Percentiles rank a stretch among this genome's conserved stretches.
These are phyloP conservation scores for Camponotus vicinus DNA, from an alignment of 1,140 invertebrate species.

Conservation along the genomic window DNA sequence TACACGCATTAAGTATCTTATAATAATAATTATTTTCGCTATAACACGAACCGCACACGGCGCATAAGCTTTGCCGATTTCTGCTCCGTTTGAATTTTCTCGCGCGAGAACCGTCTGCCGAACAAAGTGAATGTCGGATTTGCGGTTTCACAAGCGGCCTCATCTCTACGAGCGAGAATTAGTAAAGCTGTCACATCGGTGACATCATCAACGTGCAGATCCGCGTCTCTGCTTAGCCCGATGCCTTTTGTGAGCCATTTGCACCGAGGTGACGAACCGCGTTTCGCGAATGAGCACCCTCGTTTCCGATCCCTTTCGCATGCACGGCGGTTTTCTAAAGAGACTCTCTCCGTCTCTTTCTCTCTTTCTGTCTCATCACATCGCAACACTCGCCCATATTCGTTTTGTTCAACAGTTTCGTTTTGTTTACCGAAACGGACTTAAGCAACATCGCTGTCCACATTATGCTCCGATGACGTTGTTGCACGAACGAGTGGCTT, in stretches of 20 bases:
- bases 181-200: not conserved
- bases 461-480: conserved; percentile 58
- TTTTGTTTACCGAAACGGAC: conserved; percentile 63
- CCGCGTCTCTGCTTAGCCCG: conserved; percentile 29
- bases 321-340: conserved; percentile 19
- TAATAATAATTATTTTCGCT: conserved; percentile 9
- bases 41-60: not conserved
- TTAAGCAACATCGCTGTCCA: conserved; percentile 54
- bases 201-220: not conserved
- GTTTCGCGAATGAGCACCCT: conserved; percentile 50
- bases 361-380: conserved; percentile 15
- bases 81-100: conserved; percentile 30
- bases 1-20: not conserved
- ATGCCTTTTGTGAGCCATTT: conserved; percentile 42
- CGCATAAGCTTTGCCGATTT: conserved; percentile 8
- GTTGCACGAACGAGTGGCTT: conserved; percentile 52
- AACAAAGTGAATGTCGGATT: conserved; percentile 38
- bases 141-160: conserved; percentile 37
- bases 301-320: conserved; percentile 16
- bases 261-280: conserved; percentile 45
- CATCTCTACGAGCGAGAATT: not conserved
- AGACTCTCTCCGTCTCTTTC: not conserved
- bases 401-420: conserved; percentile 45
- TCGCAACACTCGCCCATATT: not conserved
- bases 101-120: not conserved